Percentiles rank a stretch among this genome's conserved stretches.
Conservation (phyloP, 2,797 vertebrate genomes). For the Acrossocheilus wenchowensis region DNA sequence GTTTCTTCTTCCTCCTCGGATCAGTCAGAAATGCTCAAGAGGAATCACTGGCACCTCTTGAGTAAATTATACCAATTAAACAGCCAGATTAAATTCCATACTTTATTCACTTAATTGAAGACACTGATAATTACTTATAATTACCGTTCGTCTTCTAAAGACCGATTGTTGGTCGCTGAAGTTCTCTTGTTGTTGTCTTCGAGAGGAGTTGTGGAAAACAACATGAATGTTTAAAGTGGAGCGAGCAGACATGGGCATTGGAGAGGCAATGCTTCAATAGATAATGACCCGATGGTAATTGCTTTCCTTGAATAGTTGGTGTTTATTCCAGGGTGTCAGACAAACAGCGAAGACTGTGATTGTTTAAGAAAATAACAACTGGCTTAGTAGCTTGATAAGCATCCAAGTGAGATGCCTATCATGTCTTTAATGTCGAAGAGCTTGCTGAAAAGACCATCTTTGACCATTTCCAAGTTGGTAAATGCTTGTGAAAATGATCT, state of each 20-base stretch:
- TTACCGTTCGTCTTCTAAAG: conserved; percentile 54
- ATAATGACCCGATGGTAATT: conserved; percentile 60
- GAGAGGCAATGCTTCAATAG: conserved; percentile 53
- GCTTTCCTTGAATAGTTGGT: conserved; percentile 48
- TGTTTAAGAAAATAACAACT: conserved; percentile 45
- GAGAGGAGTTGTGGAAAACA: conserved; percentile 48
- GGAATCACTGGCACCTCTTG: conserved; percentile 5
- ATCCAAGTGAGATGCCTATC: conserved; percentile 39
- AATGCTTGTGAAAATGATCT: not conserved
- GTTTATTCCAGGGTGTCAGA: conserved; percentile 44
- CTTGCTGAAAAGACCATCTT: not conserved
- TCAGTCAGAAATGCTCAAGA: conserved; percentile 32
- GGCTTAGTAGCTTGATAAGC: conserved; percentile 15
- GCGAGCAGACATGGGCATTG: conserved; percentile 25
- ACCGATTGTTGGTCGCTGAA: conserved; percentile 14
- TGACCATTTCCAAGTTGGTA: not conserved
- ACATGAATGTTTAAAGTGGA: conserved; percentile 42
- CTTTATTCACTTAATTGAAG: conserved; percentile 56
- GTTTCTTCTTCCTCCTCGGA: not conserved
- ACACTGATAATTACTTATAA: conserved; percentile 60
- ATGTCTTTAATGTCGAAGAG: conserved; percentile 35
- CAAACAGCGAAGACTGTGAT: conserved; percentile 9
- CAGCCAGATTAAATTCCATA: conserved; percentile 50
- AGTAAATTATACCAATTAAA: conserved; percentile 60
- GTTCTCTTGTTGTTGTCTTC: conserved; percentile 41